phyloP scores from a whole-genome alignment of 2,888 invertebrate genomes.

The Apamea monoglypha region DNA sequence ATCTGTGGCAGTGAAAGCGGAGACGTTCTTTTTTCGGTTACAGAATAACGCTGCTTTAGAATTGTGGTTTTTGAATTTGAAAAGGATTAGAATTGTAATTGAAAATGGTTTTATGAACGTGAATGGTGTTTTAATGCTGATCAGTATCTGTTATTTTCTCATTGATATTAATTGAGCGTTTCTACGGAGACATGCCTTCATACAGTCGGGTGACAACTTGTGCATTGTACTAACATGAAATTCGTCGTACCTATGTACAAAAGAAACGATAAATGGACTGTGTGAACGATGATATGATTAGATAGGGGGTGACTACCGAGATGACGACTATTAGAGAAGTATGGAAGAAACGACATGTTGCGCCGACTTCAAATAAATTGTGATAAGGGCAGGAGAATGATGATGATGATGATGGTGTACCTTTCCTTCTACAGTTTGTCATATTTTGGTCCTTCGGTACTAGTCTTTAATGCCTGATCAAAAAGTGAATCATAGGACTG shows the following conservation, averaged over 20 bases:
- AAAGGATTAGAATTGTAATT: conserved; percentile 22
- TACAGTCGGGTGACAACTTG: background rate
- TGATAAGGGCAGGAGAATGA: background rate
- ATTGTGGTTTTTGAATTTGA: conserved; percentile 35
- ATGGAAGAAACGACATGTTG: no score
- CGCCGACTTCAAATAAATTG: background rate
- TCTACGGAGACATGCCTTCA: background rate
- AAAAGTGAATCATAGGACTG: background rate
- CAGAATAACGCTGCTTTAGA: conserved; percentile 35
- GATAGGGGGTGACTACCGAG: no score
- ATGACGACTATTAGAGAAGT: background rate
- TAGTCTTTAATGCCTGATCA: background rate
- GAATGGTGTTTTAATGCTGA: background rate
- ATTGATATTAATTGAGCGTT: conserved; percentile 15
- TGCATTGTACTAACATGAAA: background rate
- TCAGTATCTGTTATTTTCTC: conserved; percentile 11
- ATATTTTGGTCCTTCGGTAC: background rate
- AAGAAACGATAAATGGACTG: no score
- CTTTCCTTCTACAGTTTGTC: background rate
- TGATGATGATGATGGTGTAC: no score
- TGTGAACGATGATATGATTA: no score
- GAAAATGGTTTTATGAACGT: conserved; percentile 13
- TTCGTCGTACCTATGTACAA: background rate
- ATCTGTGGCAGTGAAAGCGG: conserved; percentile 65
- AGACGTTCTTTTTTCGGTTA: conserved; percentile 55